Base-by-base conservation (phyloP, 2,113 vertebrate genomes). In the Chrysochloris asiatica region DNA sequence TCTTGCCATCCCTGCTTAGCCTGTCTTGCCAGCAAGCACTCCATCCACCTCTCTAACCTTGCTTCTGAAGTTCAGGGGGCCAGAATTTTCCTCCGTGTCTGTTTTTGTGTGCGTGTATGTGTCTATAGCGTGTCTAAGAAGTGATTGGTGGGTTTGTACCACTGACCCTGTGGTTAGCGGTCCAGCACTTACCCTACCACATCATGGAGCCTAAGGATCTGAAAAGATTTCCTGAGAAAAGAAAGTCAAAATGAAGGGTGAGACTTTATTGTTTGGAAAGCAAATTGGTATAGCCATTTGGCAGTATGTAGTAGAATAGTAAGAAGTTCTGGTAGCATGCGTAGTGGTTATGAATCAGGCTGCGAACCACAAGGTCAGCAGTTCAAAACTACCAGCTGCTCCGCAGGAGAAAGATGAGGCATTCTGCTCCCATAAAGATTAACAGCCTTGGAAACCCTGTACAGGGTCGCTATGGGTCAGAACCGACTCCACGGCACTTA, bases 181-280 rank as follows among this genome's bases (percentile, higher is more conserved):
- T n/a, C n/a, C n/a, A n/a, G n/a, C n/a, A n/a, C n/a, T n/a, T n/a
- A n/a, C n/a, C n/a, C n/a, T n/a, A n/a, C n/a, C n/a, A n/a, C n/a
- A n/a, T n/a, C n/a, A n/a, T n/a, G n/a, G 65, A 93, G 90, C 73
- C 41, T 93, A 52, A n/a, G 69, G 75, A 56, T 89, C 13, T 77
- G 65, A 47, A 76, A 63, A 12, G 11, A 71, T 56, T 84, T 78
- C 38, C 61, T 69, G 22, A 88, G 71, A n/a, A 80, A 86, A 79
- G 38, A 33, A 75, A 43, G 17, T 45, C 16, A 72, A 16, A 79
- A 88, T 78, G 54, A 81, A 33, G 85, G 52, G 3, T 43, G 75
- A 8, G 61, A 67, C 65, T 45, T 83, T 67, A 28, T 41, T 80
- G 43, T 76, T 90, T 69, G 54, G 78, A 86, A 30, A 89, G 21